Conservation (phyloP, 2,113 vertebrate genomes). For the Xenopus borealis region DNA sequence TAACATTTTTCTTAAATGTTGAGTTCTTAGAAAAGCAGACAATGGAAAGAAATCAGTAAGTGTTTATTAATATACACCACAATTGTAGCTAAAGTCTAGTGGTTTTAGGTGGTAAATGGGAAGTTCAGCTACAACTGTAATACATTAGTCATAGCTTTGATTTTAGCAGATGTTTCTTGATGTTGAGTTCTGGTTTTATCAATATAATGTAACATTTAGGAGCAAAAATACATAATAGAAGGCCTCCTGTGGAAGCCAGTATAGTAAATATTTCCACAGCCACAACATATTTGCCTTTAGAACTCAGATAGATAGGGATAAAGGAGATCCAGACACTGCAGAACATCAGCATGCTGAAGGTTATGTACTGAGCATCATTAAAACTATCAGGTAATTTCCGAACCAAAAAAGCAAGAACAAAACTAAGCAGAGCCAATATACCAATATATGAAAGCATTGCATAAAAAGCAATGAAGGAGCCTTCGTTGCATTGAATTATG, state of each 20-base stretch:
- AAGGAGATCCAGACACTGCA: conserved; percentile 27
- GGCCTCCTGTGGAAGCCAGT: background rate
- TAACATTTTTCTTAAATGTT: no score
- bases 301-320: conserved; percentile 6
- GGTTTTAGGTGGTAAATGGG: no score
- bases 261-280: conserved; percentile 24
- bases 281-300: conserved; percentile 13
- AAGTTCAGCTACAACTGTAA: no score
- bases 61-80: no score
- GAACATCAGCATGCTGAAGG: conserved; percentile 22
- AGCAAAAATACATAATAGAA: conserved; percentile 7
- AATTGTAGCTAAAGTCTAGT: no score
- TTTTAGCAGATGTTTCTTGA: background rate
- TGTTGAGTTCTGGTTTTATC: background rate
- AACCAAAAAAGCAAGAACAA: conserved; percentile 62
- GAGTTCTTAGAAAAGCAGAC: no score
- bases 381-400: conserved; percentile 62
- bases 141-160: no score
- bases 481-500: conserved; percentile 60
- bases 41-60: no score
- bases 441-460: conserved; percentile 66
- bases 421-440: conserved; percentile 53
- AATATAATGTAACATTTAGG: conserved; percentile 25
- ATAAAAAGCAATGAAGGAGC: conserved; percentile 59
- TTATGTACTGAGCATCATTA: conserved; percentile 48